Evolutionary conservation across 35 echinoderm and acorn worm genomes (phyloP).

Genomic region (Heliocidaris erythrogramma): DNA sequence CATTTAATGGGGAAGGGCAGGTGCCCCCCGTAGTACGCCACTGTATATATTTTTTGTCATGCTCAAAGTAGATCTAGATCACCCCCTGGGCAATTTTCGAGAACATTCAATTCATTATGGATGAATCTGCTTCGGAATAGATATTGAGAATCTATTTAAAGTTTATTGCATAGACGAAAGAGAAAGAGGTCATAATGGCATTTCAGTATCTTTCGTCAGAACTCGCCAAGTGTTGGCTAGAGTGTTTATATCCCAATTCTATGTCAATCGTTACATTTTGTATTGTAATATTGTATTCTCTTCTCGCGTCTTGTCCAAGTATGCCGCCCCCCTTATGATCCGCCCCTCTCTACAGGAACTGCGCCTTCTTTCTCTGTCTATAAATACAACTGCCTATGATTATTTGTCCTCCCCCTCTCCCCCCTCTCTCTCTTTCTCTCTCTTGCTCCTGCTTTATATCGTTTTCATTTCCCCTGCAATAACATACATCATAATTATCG

Average conservation of each 20-base stretch:
- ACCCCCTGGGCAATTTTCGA: neutral
- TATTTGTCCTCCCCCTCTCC: no score
- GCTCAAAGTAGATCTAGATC: neutral
- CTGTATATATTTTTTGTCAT: neutral
- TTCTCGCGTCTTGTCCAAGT: no score
- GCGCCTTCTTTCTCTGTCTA: no score
- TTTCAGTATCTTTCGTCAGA: neutral
- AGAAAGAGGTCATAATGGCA: neutral
- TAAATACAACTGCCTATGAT: no score
- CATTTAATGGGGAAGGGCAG: neutral
- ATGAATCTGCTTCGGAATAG: neutral
- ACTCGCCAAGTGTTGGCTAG: neutral
- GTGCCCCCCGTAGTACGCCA: neutral
- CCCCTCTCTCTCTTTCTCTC: no score
- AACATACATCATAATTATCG: no score
- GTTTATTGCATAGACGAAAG: neutral
- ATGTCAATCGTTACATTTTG: no score
- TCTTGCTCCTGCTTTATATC: no score
- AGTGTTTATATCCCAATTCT: neutral
- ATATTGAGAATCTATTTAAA: neutral
- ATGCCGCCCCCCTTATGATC: no score
- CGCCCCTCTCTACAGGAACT: no score
- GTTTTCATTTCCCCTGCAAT: no score
- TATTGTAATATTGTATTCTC: no score
- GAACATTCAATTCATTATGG: slow-evolving; percentile 4